Conservation (phyloP, 2,797 vertebrate species). For the Phalloptychus januarius region DNA sequence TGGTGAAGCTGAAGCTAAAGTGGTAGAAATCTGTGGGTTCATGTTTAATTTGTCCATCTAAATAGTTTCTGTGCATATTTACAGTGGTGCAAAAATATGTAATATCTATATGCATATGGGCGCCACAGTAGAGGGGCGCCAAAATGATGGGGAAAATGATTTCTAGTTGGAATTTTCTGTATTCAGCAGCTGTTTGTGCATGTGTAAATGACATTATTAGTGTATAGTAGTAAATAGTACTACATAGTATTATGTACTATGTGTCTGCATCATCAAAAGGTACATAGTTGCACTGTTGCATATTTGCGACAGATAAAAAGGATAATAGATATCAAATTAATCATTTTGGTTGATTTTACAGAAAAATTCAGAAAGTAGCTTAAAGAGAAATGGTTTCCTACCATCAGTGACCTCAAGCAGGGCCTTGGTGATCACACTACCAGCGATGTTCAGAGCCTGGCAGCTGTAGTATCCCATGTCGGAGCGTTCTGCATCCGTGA, state of each 20-base stretch:
- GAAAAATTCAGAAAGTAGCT: neutral
- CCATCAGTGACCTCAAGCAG: slow-evolving; percentile 97
- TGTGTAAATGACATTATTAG: too few relatives aligned
- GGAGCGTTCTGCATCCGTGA: slow-evolving; percentile 91
- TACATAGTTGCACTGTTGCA: too few relatives aligned
- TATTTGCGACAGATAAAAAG: neutral
- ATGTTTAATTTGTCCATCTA: neutral
- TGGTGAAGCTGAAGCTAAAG: neutral
- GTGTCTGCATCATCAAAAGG: too few relatives aligned
- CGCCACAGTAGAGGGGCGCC: too few relatives aligned
- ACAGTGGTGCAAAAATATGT: too few relatives aligned
- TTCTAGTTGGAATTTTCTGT: too few relatives aligned
- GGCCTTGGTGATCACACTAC: slow-evolving; percentile 98
- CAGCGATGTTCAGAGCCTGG: slow-evolving; percentile 98
- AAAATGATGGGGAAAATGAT: too few relatives aligned
- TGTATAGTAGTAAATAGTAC: too few relatives aligned
- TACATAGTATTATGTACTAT: too few relatives aligned
- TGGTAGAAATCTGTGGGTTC: neutral
- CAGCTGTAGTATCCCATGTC: slow-evolving; percentile 97
- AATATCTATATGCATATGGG: too few relatives aligned
- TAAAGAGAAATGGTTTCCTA: slow-evolving; percentile 70
- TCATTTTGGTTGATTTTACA: neutral
- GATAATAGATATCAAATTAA: neutral
- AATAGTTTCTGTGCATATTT: neutral
- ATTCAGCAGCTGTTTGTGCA: too few relatives aligned